Evolutionary conservation across 2,113 vertebrate species (phyloP).

Genomic region (Dunckerocampus dactyliophorus): DNA sequence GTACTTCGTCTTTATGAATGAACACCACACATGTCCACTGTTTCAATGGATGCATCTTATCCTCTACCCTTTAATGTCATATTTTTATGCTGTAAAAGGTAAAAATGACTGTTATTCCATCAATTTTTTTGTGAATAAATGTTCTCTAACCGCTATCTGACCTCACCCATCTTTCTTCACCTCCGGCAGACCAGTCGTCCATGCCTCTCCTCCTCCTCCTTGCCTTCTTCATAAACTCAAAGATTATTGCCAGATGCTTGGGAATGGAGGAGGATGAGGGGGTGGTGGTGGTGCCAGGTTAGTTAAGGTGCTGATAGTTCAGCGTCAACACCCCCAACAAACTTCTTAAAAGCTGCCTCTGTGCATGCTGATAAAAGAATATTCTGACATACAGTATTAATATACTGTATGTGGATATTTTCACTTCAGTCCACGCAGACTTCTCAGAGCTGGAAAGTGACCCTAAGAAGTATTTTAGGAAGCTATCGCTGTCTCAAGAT

Average conservation of each 20-base stretch:
- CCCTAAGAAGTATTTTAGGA: no score
- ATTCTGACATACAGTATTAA: no score
- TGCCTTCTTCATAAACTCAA: slow-evolving; percentile 9
- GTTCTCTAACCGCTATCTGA: slow-evolving; percentile 8
- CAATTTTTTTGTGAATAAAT: slow-evolving; percentile 3
- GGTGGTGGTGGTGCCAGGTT: slow-evolving; percentile 39
- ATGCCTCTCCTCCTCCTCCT: background rate
- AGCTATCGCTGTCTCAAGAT: no score
- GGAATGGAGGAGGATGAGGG: slow-evolving; percentile 41
- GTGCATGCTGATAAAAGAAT: no score
- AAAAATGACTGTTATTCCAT: background rate
- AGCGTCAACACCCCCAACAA: slow-evolving; percentile 27
- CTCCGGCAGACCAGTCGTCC: slow-evolving; percentile 1
- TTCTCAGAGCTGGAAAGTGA: no score
- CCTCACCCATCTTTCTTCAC: slow-evolving; percentile 28
- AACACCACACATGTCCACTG: slow-evolving; percentile 24
- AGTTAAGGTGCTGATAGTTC: slow-evolving; percentile 35
- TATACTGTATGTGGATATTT: no score
- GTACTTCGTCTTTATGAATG: slow-evolving; percentile 15
- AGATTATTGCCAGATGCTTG: slow-evolving; percentile 43
- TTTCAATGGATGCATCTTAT: slow-evolving; percentile 25
- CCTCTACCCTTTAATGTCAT: background rate
- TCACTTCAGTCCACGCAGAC: no score
- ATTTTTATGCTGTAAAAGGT: background rate
- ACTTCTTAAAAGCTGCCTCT: slow-evolving; percentile 26